Percentiles rank a stretch among this genome's conserved stretches.
These are phyloP conservation scores for Limnodromus scolopaceus DNA, from an alignment of 2,797 vertebrate species.

Conservation along the genomic window DNA sequence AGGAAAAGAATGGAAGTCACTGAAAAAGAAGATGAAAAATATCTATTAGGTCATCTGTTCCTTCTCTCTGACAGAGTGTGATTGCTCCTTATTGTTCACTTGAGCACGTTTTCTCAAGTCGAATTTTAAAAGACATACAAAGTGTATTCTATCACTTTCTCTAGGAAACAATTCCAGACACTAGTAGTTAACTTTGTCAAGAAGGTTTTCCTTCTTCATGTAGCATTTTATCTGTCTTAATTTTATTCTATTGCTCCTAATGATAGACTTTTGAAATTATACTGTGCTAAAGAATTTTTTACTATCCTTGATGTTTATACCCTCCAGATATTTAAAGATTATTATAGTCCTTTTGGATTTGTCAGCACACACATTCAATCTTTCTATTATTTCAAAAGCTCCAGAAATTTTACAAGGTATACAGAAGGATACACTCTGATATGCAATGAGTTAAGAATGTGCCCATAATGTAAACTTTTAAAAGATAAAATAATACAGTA, in stretches of 20 bases:
- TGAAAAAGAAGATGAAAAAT: background rate
- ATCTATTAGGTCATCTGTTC: background rate
- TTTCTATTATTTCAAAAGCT: background rate
- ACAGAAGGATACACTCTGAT: background rate
- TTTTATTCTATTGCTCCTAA: background rate
- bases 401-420: background rate
- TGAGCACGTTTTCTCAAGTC: background rate
- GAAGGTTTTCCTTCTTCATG: background rate
- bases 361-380: background rate
- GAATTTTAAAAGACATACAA: background rate
- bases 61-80: background rate
- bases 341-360: background rate
- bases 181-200: background rate
- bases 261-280: background rate
- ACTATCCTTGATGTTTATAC: background rate
- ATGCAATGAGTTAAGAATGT: background rate
- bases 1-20: slow-evolving; percentile 1
- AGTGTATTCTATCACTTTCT: background rate
- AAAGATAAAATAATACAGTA: background rate
- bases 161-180: background rate
- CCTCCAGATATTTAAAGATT: background rate
- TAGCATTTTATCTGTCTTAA: background rate
- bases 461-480: background rate
- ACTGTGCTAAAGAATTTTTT: background rate
- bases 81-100: background rate